Evolutionary conservation across 2,888 invertebrate species (phyloP), one percentile per base, ranked within the genome.

Genomic region (Tanytarsus gracilentus): DNA sequence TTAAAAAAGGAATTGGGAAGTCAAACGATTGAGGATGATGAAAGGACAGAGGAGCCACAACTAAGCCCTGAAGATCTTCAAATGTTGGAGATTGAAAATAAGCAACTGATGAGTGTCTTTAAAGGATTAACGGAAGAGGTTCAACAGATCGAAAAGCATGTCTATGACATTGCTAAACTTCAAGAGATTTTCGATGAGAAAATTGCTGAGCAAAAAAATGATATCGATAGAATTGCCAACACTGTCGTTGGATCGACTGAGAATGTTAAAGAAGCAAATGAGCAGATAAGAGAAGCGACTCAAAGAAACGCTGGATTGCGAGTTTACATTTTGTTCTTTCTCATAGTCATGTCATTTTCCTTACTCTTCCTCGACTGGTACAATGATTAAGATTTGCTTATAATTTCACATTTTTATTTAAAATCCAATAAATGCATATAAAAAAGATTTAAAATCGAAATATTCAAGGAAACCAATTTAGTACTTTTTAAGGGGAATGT

Each of bases 341-440:
- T 99, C 60, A 76, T 98, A 65, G 94, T 98, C 36, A 88, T 97
- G 84, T 94, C 97, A 36, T 94, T 98, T 72, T 89, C 95, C 18
- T 77, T 99, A 56, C 77, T 99, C 8, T 99, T 99, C 74, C 79
- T 99, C 58, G 97, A 99, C 77, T 99, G 98, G 98, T 99, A 98
- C 73, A 98, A 98, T 79, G 89, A 89, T 69, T 86, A 76, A 77
- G 66, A 61, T 63, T 65, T 0, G 8, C 6, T 39, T 3, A 6
- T 44, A 23, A 44, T 18, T 44, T 18, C 4, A 44, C 18, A 23
- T 44, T 44, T 44, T n/a, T n/a, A 66, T 49, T 49, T 21, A 23
- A 49, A 21, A 7, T 11, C n/a, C 9, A 51, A 27, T 9, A 9
- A 16, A 26, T 51, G 6, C 16, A 49, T 18, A 21, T 18, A 49